phyloP scores from a whole-genome alignment of 2,797 vertebrate species.

The Bradypus variegatus region DNA sequence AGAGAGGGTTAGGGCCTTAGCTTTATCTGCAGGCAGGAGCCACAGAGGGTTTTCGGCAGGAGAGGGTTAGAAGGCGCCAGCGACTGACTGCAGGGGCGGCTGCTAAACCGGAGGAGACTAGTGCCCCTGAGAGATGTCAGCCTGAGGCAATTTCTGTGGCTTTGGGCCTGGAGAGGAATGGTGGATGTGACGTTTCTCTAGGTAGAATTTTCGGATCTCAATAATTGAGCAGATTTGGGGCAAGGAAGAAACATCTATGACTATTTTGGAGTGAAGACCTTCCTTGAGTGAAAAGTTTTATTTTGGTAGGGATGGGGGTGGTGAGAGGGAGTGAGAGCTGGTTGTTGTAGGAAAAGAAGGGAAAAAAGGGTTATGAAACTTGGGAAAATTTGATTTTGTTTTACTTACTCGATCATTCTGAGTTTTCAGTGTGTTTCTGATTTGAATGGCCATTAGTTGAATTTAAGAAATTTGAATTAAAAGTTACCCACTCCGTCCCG shows the following conservation, averaged over 20 bases:
- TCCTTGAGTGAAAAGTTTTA: conserved; percentile 27
- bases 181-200: not conserved
- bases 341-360: not conserved
- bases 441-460: conserved; percentile 23
- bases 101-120: not conserved
- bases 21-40: not conserved
- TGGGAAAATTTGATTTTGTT: conserved; percentile 22
- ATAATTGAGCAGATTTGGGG: not conserved
- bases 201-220: not conserved
- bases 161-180: not conserved
- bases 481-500: not conserved
- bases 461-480: conserved; percentile 33
- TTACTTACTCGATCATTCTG: not conserved
- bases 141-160: conserved; percentile 7
- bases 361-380: not conserved
- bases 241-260: not conserved
- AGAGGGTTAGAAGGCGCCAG: not conserved
- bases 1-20: not conserved
- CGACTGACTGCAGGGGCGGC: not conserved
- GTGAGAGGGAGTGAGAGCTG: not conserved
- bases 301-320: not conserved
- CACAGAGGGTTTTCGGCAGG: not conserved
- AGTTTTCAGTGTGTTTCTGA: conserved; percentile 12
- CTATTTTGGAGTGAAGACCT: not conserved
- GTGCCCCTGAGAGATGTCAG: conserved; percentile 41